Base-by-base conservation (phyloP, 2,113 vertebrate species). In the Accipiter virgatus region DNA sequence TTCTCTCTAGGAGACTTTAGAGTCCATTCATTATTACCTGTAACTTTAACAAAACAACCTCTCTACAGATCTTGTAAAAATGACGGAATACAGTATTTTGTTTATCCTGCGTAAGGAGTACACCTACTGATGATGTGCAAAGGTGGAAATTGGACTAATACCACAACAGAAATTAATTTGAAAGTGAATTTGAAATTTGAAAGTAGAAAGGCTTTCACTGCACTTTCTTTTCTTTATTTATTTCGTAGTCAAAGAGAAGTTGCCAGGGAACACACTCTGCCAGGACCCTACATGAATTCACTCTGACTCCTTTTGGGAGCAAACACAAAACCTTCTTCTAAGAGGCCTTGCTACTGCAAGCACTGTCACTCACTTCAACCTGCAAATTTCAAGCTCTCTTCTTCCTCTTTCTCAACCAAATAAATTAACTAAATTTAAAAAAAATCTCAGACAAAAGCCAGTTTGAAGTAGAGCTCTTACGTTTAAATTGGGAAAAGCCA, bases 261-360 rank as follows among this genome's bases (percentile, higher is more conserved):
- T 97, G 93, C 93, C 91, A 93, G 84, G 91, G 40, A 96, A 75
- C 81, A 50, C 40, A 13, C 13, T 82, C 43, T 90, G 91, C 93
- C 93, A 96, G 90, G 43, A 71, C 52, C 13, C 40, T 56, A 67
- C 56, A 52, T 17, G 65, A 96, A 95, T 87, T 68, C 23, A 40
- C 31, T 92, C 55, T 38, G 55, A 81, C 61, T 96, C n/a, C 15
- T 91, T 96, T 82, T 27, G 25, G 66, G 65, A 85, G 27, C 70
- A 94, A 89, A 75, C 47, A 89, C 74, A 95, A 96, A 95, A 68
- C 38, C 6, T 67, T 61, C n/a, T 25, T 86, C 43, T 58, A 18
- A 80, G 70, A 82, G 38, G 36, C 66, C 21, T 86, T 86, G 42
- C 11, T 81, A 3, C 56, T 56, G n/a, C 38, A 84, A 93, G 16